phyloP scores from a whole-genome alignment of 2,888 invertebrate species.

The Hemicrepidius hirtus region DNA sequence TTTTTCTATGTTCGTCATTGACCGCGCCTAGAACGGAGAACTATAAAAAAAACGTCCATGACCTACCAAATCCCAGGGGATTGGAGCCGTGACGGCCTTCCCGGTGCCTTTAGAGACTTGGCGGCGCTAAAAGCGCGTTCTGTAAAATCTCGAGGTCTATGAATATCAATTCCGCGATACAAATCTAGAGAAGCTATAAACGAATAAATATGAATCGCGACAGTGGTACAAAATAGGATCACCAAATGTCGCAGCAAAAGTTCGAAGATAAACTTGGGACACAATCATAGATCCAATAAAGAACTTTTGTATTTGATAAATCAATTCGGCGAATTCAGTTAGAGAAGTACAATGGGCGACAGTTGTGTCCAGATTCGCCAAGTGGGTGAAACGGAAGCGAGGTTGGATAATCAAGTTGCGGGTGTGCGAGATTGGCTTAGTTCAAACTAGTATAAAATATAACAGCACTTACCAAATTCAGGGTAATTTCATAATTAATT shows the following conservation, averaged over 20 bases:
- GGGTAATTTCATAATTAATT: constrained; percentile 6
- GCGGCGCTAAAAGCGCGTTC: constrained; percentile 22
- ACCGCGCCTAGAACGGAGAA: not conserved
- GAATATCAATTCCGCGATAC: constrained; percentile 25
- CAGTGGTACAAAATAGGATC: constrained; percentile 59
- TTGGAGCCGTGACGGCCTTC: constrained; percentile 10
- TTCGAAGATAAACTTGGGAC: constrained; percentile 64
- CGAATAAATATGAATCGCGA: constrained; percentile 38
- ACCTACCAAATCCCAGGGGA: constrained; percentile 19
- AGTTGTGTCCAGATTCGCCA: constrained; percentile 62
- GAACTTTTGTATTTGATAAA: constrained; percentile 69
- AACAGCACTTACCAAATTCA: constrained; percentile 33
- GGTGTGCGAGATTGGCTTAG: constrained; percentile 32
- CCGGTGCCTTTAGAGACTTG: not conserved
- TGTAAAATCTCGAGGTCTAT: constrained; percentile 11
- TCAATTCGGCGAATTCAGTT: constrained; percentile 65
- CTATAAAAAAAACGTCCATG: constrained; percentile 22
- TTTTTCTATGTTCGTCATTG: not conserved
- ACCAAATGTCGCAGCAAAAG: constrained; percentile 63
- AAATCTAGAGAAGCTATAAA: constrained; percentile 27
- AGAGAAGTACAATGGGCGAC: constrained; percentile 63
- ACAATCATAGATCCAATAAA: constrained; percentile 69
- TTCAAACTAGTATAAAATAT: constrained; percentile 26
- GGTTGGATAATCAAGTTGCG: constrained; percentile 47
- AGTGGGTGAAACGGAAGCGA: constrained; percentile 45